Base-by-base conservation (phyloP, 2,888 invertebrate genomes). In the Clusia tigrina region DNA sequence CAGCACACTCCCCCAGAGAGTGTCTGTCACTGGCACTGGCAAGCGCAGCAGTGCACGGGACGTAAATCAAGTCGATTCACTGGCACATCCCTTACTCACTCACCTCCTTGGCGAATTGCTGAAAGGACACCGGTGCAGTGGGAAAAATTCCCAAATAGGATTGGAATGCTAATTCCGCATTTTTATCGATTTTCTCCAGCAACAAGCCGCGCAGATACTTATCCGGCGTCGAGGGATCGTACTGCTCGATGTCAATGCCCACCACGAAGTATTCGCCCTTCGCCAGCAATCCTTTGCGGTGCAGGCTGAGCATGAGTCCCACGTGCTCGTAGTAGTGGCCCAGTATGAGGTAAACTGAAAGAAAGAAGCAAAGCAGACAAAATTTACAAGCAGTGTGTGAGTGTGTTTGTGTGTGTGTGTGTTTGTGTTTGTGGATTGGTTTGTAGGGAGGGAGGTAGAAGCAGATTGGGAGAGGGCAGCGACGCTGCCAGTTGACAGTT, bases 181-280 rank as follows among this genome's bases (percentile, higher is more conserved):
- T 83, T 0, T 87, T 84, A 54, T 90, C 77, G 48, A 72, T 75
- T 63, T 75, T 76, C 54, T 90, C 89, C 57, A 88, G 86, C 37
- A 94, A 85, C 2, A 93, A 87, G 12, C 93, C 95, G 57, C 90
- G 86, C 23, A 96, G 86, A 83, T 96, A 96, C 70, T 91, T 90
- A 54, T 89, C 88, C 0, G 96, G 94, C 63, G 90, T 88, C 22
- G 88, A 86, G 1, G 88, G 85, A 75, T 95, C 92, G 83, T 95
- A 96, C 74, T 94, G 92, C 71, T 94, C 94, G 15, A 94, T 90
- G 77, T 95, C 93, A 5, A 96, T 93, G 3, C 96, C 96, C 22
- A 96, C 91, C 1, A 95, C 96, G 80, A 94, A 95, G 80, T 96
- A 97, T 79, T 96, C 94, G n/a, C 96, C 91, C 77, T 90, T 89